Base-by-base conservation (phyloP, 2,888 invertebrate genomes). In the Amphiduros pacificus region DNA sequence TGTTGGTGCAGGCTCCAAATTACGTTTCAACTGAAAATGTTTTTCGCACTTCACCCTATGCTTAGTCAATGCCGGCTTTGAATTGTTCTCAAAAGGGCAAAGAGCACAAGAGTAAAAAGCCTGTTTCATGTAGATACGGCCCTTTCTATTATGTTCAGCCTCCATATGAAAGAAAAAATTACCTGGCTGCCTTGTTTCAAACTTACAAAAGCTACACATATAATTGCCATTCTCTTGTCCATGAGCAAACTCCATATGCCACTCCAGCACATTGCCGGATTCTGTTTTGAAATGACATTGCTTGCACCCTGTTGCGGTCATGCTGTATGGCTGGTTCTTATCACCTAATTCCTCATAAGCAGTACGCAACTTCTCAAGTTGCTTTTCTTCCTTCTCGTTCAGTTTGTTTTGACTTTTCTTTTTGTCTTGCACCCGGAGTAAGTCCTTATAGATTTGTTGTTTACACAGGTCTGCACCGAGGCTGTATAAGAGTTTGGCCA, bases 51-150 rank as follows among this genome's bases (percentile, higher is more conserved):
- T 90, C 64, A 91, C 88, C 69, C 91, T 87, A 85, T 96, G 96
- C 41, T 94, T 87, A 0, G 91, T 91, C 72, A 95, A 84, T 83
- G 94, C 94, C 29, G 92, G 92, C 83, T 93, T 94, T 59, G 93
- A 92, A 76, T 93, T 93, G 74, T 94, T 93, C 81, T 96, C 95
- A 77, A 94, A 95, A 0, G 93, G 91, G 85, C 96, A 96, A 77
- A 93, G 91, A 9, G 57, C 58, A 32, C 63, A 66, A 9, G 49
- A 27, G 49, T 54, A 63, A 81, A 91, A 91, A 0, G 92, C 90
- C 28, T 91, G 90, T 0, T 92, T 91, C 68, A 92, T 87, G 74
- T 94, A 93, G 63, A 95, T 83, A 65, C 91, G 88, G 4, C 92
- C 94, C 72, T 90, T 87, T 20, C 91, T 88, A 71, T 90, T 90